Evolutionary conservation across 2,113 vertebrate species (phyloP).

Genomic region (Otocyon megalotis): DNA sequence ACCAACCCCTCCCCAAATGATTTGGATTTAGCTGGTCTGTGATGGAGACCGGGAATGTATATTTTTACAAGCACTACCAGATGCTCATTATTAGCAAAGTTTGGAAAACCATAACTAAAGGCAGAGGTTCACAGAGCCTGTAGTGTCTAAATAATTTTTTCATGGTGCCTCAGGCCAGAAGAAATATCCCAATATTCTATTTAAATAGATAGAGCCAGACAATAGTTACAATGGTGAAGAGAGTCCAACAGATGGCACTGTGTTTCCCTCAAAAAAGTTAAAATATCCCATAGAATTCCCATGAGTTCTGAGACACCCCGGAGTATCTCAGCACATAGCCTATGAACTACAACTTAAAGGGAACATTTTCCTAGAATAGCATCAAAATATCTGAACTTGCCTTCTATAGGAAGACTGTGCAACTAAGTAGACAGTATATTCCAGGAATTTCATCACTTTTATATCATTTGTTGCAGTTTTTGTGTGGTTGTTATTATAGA

Average conservation of each 20-base stretch:
- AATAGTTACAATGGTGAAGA: slow-evolving; percentile 53
- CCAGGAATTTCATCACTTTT: slow-evolving; percentile 19
- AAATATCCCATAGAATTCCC: background rate
- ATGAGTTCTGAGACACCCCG: background rate
- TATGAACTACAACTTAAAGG: background rate
- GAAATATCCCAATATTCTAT: background rate
- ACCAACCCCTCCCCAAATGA: background rate
- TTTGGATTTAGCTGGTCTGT: slow-evolving; percentile 17
- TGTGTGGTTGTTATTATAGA: background rate
- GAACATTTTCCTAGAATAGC: background rate
- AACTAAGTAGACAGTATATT: background rate
- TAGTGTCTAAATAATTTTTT: slow-evolving; percentile 5
- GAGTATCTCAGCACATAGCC: background rate
- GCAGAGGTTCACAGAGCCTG: background rate
- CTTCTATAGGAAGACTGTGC: background rate
- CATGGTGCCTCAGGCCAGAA: background rate
- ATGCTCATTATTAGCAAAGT: background rate
- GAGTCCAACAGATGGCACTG: slow-evolving; percentile 68
- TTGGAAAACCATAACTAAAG: slow-evolving; percentile 31
- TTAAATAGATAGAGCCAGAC: background rate
- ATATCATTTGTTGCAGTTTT: slow-evolving; percentile 54
- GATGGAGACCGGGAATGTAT: background rate
- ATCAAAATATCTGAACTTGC: slow-evolving; percentile 9
- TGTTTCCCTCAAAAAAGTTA: slow-evolving; percentile 65
- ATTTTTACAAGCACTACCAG: background rate